Evolutionary conservation across 2,888 invertebrate species (phyloP).

Genomic region (Esperia sulphurella): DNA sequence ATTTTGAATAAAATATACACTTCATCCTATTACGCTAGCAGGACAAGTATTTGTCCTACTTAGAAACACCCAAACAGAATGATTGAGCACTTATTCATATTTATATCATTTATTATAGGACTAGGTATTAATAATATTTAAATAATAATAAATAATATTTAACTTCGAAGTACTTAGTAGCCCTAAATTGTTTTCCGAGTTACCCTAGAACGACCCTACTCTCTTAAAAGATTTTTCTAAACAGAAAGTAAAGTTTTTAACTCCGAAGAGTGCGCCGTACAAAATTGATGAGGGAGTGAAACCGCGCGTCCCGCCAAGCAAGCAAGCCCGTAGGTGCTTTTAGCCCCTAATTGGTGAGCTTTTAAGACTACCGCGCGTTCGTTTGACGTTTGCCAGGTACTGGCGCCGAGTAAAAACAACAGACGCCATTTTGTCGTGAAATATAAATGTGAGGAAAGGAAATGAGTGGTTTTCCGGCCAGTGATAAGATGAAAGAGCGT

Average conservation of each 20-base stretch:
- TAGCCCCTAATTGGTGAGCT: slow-evolving; percentile 79
- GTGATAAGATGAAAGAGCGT: slow-evolving; percentile 1
- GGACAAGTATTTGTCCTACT: too few species aligned
- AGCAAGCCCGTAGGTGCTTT: slow-evolving; percentile 74
- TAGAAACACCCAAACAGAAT: too few species aligned
- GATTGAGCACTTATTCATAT: too few species aligned
- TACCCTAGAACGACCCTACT: too few species aligned
- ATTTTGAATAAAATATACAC: too few species aligned
- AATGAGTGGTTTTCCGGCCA: slow-evolving; percentile 12
- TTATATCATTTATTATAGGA: too few species aligned
- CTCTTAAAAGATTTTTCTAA: slow-evolving; percentile 20
- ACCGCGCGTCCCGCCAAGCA: slow-evolving; percentile 58
- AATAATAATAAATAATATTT: too few species aligned
- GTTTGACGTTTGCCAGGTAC: slow-evolving; percentile 57
- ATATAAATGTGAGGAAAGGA: slow-evolving; percentile 30
- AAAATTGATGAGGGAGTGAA: slow-evolving; percentile 73
- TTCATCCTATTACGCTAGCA: too few species aligned
- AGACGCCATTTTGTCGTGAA: slow-evolving; percentile 31
- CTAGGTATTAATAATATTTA: too few species aligned
- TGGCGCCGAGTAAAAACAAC: slow-evolving; percentile 37
- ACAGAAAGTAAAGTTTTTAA: slow-evolving; percentile 47
- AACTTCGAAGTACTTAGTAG: not conserved
- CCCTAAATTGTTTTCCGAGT: not conserved
- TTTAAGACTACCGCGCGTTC: slow-evolving; percentile 76
- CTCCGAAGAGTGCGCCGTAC: slow-evolving; percentile 61